phyloP scores from a whole-genome alignment of 2,888 invertebrate genomes.

The Harpalus rubripes region DNA sequence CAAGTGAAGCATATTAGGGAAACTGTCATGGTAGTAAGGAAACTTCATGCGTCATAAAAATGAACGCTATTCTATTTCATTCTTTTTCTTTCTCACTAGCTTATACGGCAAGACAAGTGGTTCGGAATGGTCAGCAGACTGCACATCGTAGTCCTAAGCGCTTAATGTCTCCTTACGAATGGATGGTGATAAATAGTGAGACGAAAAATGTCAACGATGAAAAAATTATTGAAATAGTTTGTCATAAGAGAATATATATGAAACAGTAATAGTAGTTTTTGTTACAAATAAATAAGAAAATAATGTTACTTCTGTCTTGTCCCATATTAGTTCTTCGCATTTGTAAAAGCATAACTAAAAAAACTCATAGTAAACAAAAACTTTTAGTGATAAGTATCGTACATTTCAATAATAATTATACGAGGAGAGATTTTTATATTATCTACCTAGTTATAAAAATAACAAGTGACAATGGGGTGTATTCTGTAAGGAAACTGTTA shows the following conservation, averaged over 20 bases:
- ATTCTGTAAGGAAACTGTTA: too few relatives aligned
- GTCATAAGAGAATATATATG: neutral
- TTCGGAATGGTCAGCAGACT: neutral
- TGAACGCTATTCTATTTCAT: constrained; percentile 7
- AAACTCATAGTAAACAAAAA: too few relatives aligned
- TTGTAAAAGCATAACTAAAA: too few relatives aligned
- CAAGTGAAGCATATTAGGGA: constrained; percentile 28
- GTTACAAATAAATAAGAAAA: too few relatives aligned
- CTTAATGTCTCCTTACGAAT: neutral
- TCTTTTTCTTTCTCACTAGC: neutral
- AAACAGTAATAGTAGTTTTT: too few relatives aligned
- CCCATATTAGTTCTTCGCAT: too few relatives aligned
- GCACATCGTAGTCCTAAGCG: neutral
- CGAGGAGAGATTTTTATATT: too few relatives aligned
- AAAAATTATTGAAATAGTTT: neutral
- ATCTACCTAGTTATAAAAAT: too few relatives aligned
- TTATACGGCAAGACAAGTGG: neutral
- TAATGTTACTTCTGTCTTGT: too few relatives aligned
- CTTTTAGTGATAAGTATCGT: too few relatives aligned
- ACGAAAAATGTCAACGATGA: neutral
- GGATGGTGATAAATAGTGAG: neutral
- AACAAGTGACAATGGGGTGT: too few relatives aligned
- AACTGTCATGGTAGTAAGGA: constrained; percentile 12
- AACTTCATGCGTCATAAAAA: constrained; percentile 48
- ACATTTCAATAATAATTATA: too few relatives aligned